A percentile compares a stretch with the other conserved stretches of the same genome.
phyloP scores from a whole-genome alignment of 2,113 vertebrate genomes.

The Nibea coibor region DNA sequence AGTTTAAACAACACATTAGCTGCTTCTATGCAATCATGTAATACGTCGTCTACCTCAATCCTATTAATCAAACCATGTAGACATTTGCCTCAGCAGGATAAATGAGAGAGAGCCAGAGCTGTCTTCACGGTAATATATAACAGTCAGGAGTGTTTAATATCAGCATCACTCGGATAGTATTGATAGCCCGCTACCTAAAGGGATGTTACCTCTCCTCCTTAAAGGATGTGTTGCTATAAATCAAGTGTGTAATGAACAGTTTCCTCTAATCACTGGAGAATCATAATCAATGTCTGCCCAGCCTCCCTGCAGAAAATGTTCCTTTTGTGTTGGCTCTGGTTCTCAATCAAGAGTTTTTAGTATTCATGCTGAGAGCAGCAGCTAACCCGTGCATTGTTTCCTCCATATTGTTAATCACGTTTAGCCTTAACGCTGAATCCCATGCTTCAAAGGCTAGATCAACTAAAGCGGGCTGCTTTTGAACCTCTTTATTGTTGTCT shows the following conservation, averaged over 20 bases:
- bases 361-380: slow-evolving; percentile 38
- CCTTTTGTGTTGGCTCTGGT: slow-evolving; percentile 44
- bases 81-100: slow-evolving; percentile 60
- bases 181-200: slow-evolving; percentile 39
- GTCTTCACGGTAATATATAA: slow-evolving; percentile 42
- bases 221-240: slow-evolving; percentile 39
- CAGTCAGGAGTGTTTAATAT: slow-evolving; percentile 61
- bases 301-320: slow-evolving; percentile 3
- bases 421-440: slow-evolving; percentile 25
- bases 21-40: slow-evolving; percentile 53
- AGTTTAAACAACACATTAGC: slow-evolving; percentile 51
- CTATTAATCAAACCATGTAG: slow-evolving; percentile 66
- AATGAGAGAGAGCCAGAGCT: slow-evolving; percentile 66
- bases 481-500: slow-evolving; percentile 19
- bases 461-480: slow-evolving; percentile 22
- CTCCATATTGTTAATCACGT: slow-evolving; percentile 17
- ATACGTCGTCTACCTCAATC: slow-evolving; percentile 25
- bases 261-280: slow-evolving; percentile 34
- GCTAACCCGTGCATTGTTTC: slow-evolving; percentile 3
- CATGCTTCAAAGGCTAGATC: slow-evolving; percentile 15
- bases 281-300: slow-evolving; percentile 22
- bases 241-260: slow-evolving; percentile 48
- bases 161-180: slow-evolving; percentile 39
- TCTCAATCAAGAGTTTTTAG: slow-evolving; percentile 46
- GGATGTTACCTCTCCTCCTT: slow-evolving; percentile 25